These are phyloP conservation scores for Pangasianodon hypophthalmus DNA, from an alignment of 2,113 vertebrate species.

Conservation along the genomic window DNA sequence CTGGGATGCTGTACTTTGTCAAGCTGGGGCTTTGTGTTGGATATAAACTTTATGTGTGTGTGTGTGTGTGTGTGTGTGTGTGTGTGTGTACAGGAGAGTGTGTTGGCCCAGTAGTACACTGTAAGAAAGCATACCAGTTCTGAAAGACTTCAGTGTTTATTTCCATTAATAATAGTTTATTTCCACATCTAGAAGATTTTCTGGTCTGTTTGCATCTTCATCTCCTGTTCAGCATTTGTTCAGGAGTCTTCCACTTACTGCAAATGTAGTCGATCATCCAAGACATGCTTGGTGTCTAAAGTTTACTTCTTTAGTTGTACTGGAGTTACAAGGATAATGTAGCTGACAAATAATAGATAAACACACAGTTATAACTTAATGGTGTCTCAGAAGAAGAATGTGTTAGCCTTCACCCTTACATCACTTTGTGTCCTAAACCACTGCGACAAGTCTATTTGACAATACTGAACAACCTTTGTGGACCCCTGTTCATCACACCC, in stretches of 20 bases:
- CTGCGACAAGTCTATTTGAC: neutral
- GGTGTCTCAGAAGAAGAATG: neutral
- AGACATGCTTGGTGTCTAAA: neutral
- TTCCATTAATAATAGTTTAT: neutral
- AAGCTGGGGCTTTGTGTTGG: constrained; percentile 23
- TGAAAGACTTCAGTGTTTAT: neutral
- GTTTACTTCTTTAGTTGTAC: neutral
- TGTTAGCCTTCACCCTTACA: neutral
- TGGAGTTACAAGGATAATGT: neutral
- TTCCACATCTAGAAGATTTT: neutral
- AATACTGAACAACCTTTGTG: neutral
- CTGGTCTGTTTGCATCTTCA: neutral
- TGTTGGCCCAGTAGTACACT: neutral
- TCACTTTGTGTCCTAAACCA: neutral
- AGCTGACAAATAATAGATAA: neutral
- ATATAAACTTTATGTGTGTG: constrained; percentile 6
- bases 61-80: neutral
- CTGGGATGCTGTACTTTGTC: constrained; percentile 5
- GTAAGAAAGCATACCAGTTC: neutral
- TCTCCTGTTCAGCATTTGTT: neutral
- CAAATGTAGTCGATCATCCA: neutral
- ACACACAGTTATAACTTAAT: neutral
- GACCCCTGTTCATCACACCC: neutral
- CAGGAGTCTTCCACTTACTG: neutral
- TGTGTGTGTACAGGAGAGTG: neutral